These are phyloP conservation scores for Hyppa rectilinea DNA, from an alignment of 2,888 invertebrate species.

Conservation along the genomic window DNA sequence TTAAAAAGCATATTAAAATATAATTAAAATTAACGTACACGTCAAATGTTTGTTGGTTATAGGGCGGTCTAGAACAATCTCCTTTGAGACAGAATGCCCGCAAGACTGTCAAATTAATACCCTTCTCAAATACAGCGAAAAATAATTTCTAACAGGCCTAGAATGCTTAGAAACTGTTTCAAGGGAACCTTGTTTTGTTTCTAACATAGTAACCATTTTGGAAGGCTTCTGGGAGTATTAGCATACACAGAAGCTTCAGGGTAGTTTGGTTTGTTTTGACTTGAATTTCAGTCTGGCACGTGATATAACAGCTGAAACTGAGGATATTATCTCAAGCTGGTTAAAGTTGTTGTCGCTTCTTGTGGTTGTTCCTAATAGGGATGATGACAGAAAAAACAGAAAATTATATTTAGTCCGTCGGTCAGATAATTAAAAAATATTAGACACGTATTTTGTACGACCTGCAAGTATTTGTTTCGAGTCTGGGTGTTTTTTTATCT, in stretches of 20 bases:
- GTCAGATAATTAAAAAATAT: no score
- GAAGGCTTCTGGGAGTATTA: conserved; percentile 15
- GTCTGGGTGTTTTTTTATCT: no score
- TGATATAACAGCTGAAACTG: conserved; percentile 9
- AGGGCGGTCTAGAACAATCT: no score
- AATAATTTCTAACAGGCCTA: background rate
- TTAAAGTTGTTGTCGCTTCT: background rate
- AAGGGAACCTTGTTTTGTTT: background rate
- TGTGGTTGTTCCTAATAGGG: no score
- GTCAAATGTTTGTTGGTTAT: no score
- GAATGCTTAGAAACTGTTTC: background rate
- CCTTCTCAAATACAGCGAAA: background rate
- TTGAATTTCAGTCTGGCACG: conserved; percentile 7
- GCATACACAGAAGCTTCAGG: conserved; percentile 29
- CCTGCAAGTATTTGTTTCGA: no score
- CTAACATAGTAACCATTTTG: background rate
- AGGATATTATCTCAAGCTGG: background rate
- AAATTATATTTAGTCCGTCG: no score
- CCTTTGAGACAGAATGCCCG: background rate
- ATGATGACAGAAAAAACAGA: no score
- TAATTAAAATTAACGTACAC: no score
- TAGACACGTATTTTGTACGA: no score
- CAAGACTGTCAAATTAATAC: conserved; percentile 6
- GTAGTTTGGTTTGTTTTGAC: conserved; percentile 20
- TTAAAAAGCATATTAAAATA: no score